Evolutionary conservation across 2,113 vertebrate genomes (phyloP).

Genomic region (Lontra canadensis): DNA sequence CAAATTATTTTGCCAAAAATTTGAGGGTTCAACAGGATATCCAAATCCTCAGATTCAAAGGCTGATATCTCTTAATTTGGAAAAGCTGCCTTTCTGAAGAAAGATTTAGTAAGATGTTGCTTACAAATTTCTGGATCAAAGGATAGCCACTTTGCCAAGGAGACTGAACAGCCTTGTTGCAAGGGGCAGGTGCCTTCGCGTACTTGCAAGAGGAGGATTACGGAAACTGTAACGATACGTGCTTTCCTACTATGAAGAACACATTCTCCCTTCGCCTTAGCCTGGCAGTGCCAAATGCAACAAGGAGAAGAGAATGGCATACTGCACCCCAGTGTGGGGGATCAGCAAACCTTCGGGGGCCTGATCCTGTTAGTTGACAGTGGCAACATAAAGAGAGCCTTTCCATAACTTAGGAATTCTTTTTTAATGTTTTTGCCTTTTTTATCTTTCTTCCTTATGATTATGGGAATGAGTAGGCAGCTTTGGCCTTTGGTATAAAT

Average conservation of each 20-base stretch:
- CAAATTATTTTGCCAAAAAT: constrained; percentile 52
- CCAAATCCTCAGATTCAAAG: constrained; percentile 8
- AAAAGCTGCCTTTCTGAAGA: constrained; percentile 19
- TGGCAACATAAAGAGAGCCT: background rate
- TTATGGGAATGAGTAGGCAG: background rate
- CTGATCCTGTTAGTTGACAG: background rate
- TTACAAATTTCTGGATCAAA: background rate
- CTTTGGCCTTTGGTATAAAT: background rate
- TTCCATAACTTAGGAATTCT: background rate
- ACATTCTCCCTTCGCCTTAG: background rate
- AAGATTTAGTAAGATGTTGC: background rate
- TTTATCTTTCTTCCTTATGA: background rate
- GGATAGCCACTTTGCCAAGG: background rate
- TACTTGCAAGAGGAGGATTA: constrained; percentile 21
- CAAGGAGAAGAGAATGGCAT: background rate
- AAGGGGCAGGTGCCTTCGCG: background rate
- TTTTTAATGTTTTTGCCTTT: background rate
- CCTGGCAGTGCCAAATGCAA: background rate
- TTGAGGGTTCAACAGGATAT: constrained; percentile 1
- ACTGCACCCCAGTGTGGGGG: background rate
- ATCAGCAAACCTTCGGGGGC: background rate
- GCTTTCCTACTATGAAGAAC: background rate
- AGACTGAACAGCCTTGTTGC: background rate
- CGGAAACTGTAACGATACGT: constrained; percentile 30
- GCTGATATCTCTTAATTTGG: constrained; percentile 52